A percentile compares a stretch with the other conserved stretches of the same genome.
phyloP scores from a whole-genome alignment of 2,888 invertebrate species.

The Eurytoma californica region DNA sequence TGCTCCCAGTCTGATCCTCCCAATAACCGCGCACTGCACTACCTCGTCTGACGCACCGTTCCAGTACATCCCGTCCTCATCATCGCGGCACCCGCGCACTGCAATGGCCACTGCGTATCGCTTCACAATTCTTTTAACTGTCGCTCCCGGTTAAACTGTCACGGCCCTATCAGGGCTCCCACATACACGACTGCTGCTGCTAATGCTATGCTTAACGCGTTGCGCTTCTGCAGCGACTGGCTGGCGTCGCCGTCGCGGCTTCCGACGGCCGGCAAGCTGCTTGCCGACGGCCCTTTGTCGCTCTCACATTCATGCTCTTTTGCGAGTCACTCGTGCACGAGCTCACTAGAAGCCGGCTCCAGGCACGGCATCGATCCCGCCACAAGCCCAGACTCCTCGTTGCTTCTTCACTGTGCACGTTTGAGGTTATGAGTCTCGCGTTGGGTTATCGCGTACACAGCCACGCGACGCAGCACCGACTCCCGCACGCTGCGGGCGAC shows the following conservation, averaged over 20 bases:
- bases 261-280: constrained; percentile 41
- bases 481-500: constrained; percentile 8
- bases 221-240: constrained; percentile 14
- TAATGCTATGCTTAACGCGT: neutral
- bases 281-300: constrained; percentile 22
- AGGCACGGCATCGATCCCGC: constrained; percentile 6
- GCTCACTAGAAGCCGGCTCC: neutral
- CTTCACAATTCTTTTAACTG: neutral
- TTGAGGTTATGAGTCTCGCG: constrained; percentile 37
- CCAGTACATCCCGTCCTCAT: constrained; percentile 34
- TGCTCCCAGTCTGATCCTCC: neutral
- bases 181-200: constrained; percentile 8
- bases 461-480: neutral
- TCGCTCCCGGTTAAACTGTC: neutral
- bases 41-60: constrained; percentile 26
- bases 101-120: constrained; percentile 25
- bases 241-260: constrained; percentile 41
- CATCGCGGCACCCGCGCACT: constrained; percentile 22
- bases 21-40: neutral
- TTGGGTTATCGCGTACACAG: constrained; percentile 17
- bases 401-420: neutral
- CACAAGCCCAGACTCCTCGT: neutral
- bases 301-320: neutral
- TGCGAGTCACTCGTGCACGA: neutral
- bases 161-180: neutral